These are phyloP conservation scores for Drosophila anceps DNA, from an alignment of 2,888 invertebrate genomes.

Conservation along the genomic window DNA sequence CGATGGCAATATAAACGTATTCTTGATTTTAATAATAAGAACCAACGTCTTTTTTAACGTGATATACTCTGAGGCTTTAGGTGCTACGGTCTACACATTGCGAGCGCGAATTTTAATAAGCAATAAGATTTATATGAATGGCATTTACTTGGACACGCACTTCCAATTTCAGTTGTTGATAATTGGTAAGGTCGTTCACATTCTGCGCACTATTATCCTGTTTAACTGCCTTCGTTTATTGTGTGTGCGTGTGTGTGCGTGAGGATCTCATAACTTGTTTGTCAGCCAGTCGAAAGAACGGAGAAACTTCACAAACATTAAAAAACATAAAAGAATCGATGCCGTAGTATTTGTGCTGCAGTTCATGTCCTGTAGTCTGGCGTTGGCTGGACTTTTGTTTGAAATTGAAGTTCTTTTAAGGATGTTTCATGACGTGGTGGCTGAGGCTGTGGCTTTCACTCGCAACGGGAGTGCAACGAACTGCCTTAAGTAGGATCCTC, in stretches of 20 bases:
- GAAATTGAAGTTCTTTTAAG: conserved; percentile 48
- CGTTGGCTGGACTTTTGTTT: conserved; percentile 62
- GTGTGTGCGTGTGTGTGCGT: conserved; percentile 21
- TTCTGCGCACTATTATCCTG: conserved; percentile 64
- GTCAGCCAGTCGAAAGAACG: conserved; percentile 48
- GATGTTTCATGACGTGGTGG: conserved; percentile 40
- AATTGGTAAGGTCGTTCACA: conserved; percentile 74
- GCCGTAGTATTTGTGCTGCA: conserved; percentile 41
- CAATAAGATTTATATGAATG: conserved; percentile 35
- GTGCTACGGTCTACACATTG: conserved; percentile 3
- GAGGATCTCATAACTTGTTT: conserved; percentile 66
- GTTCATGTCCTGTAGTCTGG: conserved; percentile 59
- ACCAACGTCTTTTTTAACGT: not conserved
- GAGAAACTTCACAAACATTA: conserved; percentile 77
- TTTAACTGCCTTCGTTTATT: conserved; percentile 32
- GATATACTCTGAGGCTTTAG: conserved; percentile 1
- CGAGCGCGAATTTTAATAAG: conserved; percentile 18
- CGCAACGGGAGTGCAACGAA: conserved; percentile 64
- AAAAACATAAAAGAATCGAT: conserved; percentile 51
- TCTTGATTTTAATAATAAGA: not conserved
- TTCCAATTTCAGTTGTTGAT: conserved; percentile 58
- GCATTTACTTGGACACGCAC: conserved; percentile 29
- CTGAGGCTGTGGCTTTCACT: conserved; percentile 23
- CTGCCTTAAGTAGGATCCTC: conserved; percentile 47
- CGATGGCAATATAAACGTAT: not conserved